These are phyloP conservation scores for Polylopha cassiicola DNA, from an alignment of 2,888 invertebrate species.

Conservation along the genomic window DNA sequence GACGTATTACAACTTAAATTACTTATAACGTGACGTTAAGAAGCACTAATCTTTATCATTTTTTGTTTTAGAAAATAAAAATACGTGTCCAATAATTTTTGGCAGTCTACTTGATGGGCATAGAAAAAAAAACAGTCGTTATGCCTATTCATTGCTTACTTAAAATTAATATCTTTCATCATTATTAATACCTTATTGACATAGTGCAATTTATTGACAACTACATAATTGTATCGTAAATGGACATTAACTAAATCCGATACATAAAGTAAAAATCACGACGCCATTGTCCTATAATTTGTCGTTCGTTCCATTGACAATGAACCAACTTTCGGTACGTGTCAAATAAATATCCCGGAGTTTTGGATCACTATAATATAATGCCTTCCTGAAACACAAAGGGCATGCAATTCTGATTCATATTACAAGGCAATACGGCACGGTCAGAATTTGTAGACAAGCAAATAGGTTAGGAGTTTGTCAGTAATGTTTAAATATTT, in stretches of 20 bases:
- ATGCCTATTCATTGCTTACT: too few species aligned
- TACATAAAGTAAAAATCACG: slow-evolving; percentile 51
- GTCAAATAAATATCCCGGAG: slow-evolving; percentile 64
- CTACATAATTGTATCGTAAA: neutral
- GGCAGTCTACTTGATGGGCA: too few species aligned
- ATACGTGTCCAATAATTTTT: too few species aligned
- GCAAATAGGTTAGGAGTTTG: slow-evolving; percentile 15
- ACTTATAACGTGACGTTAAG: too few species aligned
- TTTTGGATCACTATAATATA: slow-evolving; percentile 36
- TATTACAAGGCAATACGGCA: slow-evolving; percentile 24
- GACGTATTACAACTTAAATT: too few species aligned
- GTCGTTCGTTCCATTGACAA: slow-evolving; percentile 39
- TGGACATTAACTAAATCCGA: slow-evolving; percentile 44
- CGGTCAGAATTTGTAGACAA: neutral
- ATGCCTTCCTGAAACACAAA: too few species aligned
- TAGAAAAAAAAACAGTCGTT: too few species aligned
- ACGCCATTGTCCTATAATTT: slow-evolving; percentile 39
- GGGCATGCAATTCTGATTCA: slow-evolving; percentile 27
- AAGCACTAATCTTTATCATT: too few species aligned
- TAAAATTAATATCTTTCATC: too few species aligned
- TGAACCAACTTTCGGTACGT: slow-evolving; percentile 51
- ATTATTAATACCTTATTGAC: too few species aligned
- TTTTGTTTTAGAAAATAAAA: too few species aligned
- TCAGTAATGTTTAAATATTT: slow-evolving; percentile 52
- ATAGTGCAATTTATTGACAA: too few species aligned